Evolutionary conservation across 2,888 invertebrate species (phyloP).

Genomic region (Cyclophora punctaria): DNA sequence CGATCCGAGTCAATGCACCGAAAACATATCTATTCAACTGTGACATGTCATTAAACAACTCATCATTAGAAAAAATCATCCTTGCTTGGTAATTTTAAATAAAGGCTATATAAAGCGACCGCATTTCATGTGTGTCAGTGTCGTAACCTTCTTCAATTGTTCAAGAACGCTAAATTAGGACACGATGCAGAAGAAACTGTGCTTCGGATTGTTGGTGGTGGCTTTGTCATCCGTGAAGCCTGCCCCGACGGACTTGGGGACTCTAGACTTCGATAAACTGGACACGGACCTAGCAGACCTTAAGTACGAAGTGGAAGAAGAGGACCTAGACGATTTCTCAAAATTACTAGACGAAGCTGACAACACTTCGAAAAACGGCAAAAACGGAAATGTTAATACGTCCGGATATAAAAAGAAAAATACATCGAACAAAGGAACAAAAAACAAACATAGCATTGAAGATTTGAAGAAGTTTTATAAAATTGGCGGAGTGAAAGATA

Average conservation of each 20-base stretch:
- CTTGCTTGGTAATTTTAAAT: constrained; percentile 47
- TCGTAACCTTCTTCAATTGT: constrained; percentile 66
- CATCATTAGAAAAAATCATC: constrained; percentile 48
- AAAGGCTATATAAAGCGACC: constrained; percentile 60
- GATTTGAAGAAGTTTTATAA: constrained; percentile 51
- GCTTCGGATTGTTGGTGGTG: constrained; percentile 40
- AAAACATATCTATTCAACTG: constrained; percentile 43
- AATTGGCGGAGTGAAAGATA: constrained; percentile 37
- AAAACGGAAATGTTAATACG: constrained; percentile 20
- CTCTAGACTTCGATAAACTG: constrained; percentile 46
- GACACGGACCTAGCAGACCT: constrained; percentile 45
- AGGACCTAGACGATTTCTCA: constrained; percentile 45
- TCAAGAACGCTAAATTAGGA: constrained; percentile 42
- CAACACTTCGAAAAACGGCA: constrained; percentile 19
- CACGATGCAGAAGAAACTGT: constrained; percentile 51
- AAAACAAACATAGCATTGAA: constrained; percentile 40
- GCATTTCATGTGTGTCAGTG: constrained; percentile 68
- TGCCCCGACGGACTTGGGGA: constrained; percentile 37
- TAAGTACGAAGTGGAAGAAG: constrained; percentile 49
- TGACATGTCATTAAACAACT: constrained; percentile 36
- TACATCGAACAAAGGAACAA: constrained; percentile 35
- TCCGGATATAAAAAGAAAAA: constrained; percentile 48
- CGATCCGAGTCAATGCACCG: constrained; percentile 48
- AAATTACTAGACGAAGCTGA: constrained; percentile 37
- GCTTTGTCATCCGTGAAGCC: constrained; percentile 40